Percentiles rank a stretch among this genome's conserved stretches.
Evolutionary conservation across 2,113 vertebrate genomes (phyloP).

Genomic region (Toxotes chatareus): DNA sequence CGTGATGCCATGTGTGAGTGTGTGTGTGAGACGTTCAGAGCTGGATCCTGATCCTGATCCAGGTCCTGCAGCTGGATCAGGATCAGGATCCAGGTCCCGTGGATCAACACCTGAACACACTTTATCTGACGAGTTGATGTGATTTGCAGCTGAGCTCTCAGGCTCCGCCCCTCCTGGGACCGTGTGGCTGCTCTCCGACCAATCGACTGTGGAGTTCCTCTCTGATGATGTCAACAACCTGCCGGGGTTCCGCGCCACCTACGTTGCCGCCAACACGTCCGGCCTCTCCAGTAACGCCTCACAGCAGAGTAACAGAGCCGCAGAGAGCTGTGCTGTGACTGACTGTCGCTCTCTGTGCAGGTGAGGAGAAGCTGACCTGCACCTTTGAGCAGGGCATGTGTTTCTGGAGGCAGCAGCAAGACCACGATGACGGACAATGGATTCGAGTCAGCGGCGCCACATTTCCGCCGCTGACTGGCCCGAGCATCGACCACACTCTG

Average conservation of each 20-base stretch:
- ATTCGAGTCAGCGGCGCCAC: conserved; percentile 77
- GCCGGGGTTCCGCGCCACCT: conserved; percentile 87
- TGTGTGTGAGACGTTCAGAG: too few relatives aligned
- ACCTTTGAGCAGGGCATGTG: conserved; percentile 91
- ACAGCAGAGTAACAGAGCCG: not conserved
- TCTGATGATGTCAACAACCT: conserved; percentile 80
- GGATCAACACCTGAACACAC: not conserved
- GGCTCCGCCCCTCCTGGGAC: conserved; percentile 82
- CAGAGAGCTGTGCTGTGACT: not conserved
- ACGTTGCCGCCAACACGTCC: conserved; percentile 79
- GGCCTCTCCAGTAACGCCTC: conserved; percentile 82
- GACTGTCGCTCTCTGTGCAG: conserved; percentile 74
- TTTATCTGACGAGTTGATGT: not conserved
- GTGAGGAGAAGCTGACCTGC: conserved; percentile 89
- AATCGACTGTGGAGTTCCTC: conserved; percentile 87
- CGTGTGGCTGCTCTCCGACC: conserved; percentile 87
- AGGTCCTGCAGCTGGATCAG: too few relatives aligned
- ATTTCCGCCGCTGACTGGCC: conserved; percentile 84
- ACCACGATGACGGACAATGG: conserved; percentile 87
- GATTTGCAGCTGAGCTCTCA: conserved; percentile 84
- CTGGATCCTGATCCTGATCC: too few relatives aligned
- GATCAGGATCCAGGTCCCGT: not conserved
- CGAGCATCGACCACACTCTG: conserved; percentile 90
- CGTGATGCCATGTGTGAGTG: too few relatives aligned
- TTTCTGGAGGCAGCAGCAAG: conserved; percentile 88